Conservation (phyloP, 92 coral and sea anemone genomes). For the Nematostella vectensis region DNA sequence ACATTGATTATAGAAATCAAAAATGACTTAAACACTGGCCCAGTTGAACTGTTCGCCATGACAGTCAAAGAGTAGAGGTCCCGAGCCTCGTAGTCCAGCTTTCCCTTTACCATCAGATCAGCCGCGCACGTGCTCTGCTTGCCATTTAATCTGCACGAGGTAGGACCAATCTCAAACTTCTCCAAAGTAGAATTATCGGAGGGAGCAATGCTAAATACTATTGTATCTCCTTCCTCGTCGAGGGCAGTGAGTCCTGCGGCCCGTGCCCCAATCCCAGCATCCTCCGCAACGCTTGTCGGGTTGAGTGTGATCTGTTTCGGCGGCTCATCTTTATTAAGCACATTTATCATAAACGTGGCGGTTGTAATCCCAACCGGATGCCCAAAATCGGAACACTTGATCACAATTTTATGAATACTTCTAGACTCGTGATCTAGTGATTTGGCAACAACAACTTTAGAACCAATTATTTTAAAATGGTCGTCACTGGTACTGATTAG, state of each 20-base stretch:
- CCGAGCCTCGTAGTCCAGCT: slow-evolving; percentile 60
- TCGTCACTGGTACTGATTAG: slow-evolving; percentile 37
- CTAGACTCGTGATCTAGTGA: slow-evolving; percentile 52
- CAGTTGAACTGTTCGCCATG: slow-evolving; percentile 53
- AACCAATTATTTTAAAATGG: slow-evolving; percentile 40
- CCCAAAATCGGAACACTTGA: slow-evolving; percentile 73
- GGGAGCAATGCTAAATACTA: slow-evolving; percentile 52
- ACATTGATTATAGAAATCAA: slow-evolving; percentile 48
- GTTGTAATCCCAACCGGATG: slow-evolving; percentile 37
- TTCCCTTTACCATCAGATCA: slow-evolving; percentile 46
- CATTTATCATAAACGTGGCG: slow-evolving; percentile 30
- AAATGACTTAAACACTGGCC: slow-evolving; percentile 39
- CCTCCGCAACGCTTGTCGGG: slow-evolving; percentile 42
- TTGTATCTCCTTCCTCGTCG: slow-evolving; percentile 74
- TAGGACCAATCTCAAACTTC: slow-evolving; percentile 36
- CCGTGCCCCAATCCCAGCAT: slow-evolving; percentile 36
- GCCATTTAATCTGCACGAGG: slow-evolving; percentile 33
- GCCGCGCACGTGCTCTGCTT: slow-evolving; percentile 34
- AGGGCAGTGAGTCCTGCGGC: slow-evolving; percentile 55
- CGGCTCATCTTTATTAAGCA: slow-evolving; percentile 49
- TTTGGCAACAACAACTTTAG: slow-evolving; percentile 47
- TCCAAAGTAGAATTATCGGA: slow-evolving; percentile 42
- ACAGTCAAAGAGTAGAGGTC: slow-evolving; percentile 38
- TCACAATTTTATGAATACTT: slow-evolving; percentile 46
- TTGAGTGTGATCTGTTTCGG: slow-evolving; percentile 58